Evolutionary conservation across 1,140 invertebrate species (phyloP), one percentile per base, ranked within the genome.

Genomic region (Dreissena polymorpha): DNA sequence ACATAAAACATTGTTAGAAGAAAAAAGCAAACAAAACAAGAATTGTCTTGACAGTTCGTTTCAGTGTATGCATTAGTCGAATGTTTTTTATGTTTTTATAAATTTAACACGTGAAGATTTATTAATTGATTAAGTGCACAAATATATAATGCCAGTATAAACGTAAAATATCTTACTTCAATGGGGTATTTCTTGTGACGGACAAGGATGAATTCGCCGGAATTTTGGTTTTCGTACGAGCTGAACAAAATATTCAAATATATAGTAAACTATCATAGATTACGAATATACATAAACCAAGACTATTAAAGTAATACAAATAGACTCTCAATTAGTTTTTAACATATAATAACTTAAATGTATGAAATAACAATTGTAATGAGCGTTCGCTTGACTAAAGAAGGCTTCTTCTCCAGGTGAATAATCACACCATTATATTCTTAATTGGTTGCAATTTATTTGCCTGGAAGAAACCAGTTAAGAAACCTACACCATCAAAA

Each of bases 111-210:
- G 39, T 39, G 39, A 39, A 39, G 39, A 39, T 8, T 39, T 39
- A 39, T 39, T 5, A 39, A 39, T 39, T 39, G 8, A 39, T 39
- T 39, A 39, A 39, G 39, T 39, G 39, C 2, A 39, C 39, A 39
- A 39, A 39, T 5, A 5, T 2, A 39, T 5, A 39, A 39, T 39
- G 8, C 39, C 2, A 39, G 39, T 39, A 39, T 39, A 39, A 39
- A 39, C 39, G 2, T 5, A 39, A 39, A 39, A 39, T 39, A 39
- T 39, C 23, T 73, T 50, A 76, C 76, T 53, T 69, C 67, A n/a
- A 79, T 79, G 10, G 76, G 76, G 21, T 69, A 53, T 18, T 18
- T 71, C 67, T 49, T 79, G 27, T 79, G 65, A 29, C 67, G 10
- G 6, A 70, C 53, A 23, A 79, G 10, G n/a, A 79, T 63, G 27